Evolutionary conservation across 2,888 invertebrate genomes (phyloP).

Genomic region (Ophion ellenae): DNA sequence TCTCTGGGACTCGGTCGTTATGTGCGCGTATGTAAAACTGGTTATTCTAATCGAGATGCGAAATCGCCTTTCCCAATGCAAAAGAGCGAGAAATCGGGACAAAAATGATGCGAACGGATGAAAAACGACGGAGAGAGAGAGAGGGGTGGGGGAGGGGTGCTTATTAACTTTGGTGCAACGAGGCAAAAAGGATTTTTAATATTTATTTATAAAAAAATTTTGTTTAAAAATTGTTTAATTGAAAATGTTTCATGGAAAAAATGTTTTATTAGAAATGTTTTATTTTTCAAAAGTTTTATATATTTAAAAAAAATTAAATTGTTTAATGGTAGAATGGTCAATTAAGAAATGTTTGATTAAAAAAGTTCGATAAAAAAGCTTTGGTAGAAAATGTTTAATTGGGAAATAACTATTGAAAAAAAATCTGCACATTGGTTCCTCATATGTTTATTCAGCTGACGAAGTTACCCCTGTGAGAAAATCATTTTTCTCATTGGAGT

Average conservation of each 20-base stretch:
- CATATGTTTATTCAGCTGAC: too few species aligned
- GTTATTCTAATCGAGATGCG: slow-evolving; percentile 68
- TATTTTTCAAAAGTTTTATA: background rate
- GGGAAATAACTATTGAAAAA: too few species aligned
- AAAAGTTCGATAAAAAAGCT: too few species aligned
- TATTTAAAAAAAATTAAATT: too few species aligned
- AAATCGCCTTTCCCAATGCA: slow-evolving; percentile 57
- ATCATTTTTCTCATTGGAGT: too few species aligned
- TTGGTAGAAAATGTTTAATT: too few species aligned
- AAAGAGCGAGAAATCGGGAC: slow-evolving; percentile 11
- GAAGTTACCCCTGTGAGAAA: too few species aligned
- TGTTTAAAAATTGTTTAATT: background rate
- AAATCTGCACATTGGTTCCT: too few species aligned
- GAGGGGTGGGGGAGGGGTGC: background rate
- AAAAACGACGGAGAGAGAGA: background rate
- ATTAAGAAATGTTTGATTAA: background rate
- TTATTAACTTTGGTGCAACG: slow-evolving; percentile 6
- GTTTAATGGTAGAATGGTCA: too few species aligned
- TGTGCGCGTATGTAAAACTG: slow-evolving; percentile 59
- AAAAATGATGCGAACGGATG: background rate
- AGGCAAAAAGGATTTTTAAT: background rate
- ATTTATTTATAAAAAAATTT: background rate
- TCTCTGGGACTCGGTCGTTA: slow-evolving; percentile 26
- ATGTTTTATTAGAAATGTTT: too few species aligned
- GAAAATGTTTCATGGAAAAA: background rate